A percentile compares a stretch with the other conserved stretches of the same genome.
These are phyloP conservation scores for Papilio helenus DNA, from an alignment of 1,140 invertebrate genomes.

Conservation along the genomic window DNA sequence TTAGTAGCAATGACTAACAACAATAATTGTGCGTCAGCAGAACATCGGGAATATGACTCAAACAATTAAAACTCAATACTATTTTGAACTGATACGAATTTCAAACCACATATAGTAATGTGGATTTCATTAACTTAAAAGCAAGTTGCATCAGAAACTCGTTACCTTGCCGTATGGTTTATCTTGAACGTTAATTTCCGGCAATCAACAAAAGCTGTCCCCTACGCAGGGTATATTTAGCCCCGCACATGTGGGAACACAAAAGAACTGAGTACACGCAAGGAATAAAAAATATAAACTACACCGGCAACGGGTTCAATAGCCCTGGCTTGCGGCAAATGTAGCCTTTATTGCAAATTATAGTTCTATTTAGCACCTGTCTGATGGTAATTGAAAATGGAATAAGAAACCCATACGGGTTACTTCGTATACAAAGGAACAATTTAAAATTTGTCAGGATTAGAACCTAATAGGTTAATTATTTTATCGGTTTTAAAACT, in stretches of 20 bases:
- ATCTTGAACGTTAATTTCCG: slow-evolving; percentile 27
- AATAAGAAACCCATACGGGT: neutral
- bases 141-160: slow-evolving; percentile 21
- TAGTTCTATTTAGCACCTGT: slow-evolving; percentile 12
- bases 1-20: slow-evolving; percentile 12
- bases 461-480: neutral
- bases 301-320: slow-evolving; percentile 7
- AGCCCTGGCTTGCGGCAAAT: neutral
- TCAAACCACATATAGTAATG: neutral
- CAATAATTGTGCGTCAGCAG: neutral
- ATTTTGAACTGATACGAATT: neutral
- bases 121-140: slow-evolving; percentile 13
- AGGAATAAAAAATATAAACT: slow-evolving; percentile 12
- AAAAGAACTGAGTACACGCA: slow-evolving; percentile 24
- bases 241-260: slow-evolving; percentile 23
- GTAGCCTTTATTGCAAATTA: neutral
- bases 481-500: neutral
- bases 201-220: slow-evolving; percentile 34
- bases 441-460: neutral
- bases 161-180: neutral
- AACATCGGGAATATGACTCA: neutral
- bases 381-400: neutral
- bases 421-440: neutral
- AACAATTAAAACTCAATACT: neutral
- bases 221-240: slow-evolving; percentile 35